phyloP scores from a whole-genome alignment of 2,113 vertebrate species.

The Baryphthengus martii region DNA sequence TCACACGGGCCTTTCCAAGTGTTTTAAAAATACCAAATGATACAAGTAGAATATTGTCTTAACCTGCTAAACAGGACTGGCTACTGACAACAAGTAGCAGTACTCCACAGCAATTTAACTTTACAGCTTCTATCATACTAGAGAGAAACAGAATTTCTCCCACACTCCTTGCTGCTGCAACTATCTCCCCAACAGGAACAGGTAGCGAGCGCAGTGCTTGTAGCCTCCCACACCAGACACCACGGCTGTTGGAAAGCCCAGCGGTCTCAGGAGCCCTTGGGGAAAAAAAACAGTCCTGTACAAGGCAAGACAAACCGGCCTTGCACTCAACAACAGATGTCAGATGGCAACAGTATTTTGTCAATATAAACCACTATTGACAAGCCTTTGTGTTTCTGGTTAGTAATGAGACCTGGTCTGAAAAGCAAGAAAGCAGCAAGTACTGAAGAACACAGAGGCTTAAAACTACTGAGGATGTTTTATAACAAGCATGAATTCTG shows the following conservation, averaged over 20 bases:
- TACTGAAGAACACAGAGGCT: background rate
- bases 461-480: background rate
- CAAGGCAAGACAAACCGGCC: background rate
- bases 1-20: background rate
- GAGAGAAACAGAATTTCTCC: background rate
- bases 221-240: background rate
- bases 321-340: background rate
- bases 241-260: background rate
- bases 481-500: background rate
- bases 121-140: background rate
- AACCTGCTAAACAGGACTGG: constrained; percentile 1
- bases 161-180: background rate
- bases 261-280: background rate
- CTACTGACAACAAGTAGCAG: background rate
- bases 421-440: background rate
- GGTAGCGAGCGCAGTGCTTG: background rate
- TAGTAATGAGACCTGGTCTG: background rate
- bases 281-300: background rate
- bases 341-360: background rate
- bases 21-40: background rate
- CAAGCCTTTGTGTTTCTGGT: background rate
- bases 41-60: background rate
- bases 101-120: background rate
- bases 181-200: background rate
- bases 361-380: background rate